Evolutionary conservation across 2,113 vertebrate genomes (phyloP).

Genomic region (Halcyon senegalensis): DNA sequence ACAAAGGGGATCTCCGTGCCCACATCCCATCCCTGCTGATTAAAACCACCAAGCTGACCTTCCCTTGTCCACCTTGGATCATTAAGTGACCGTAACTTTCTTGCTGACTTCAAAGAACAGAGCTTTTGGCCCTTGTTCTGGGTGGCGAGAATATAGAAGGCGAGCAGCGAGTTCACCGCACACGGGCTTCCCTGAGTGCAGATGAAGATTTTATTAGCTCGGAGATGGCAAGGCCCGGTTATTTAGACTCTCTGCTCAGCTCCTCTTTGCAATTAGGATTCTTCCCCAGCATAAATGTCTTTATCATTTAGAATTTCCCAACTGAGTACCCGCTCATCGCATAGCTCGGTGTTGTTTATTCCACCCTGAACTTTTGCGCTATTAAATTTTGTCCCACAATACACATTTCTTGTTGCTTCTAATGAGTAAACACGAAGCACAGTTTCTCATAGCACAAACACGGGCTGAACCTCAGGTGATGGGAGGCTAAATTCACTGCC

Average conservation of each 20-base stretch:
- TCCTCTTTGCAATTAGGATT: background rate
- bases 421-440: background rate
- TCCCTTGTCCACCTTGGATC: fast-evolving
- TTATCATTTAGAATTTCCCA: background rate
- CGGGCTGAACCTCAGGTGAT: background rate
- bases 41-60: fast-evolving
- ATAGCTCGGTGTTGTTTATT: background rate
- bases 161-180: fast-evolving
- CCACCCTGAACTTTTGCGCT: background rate
- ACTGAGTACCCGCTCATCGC: background rate
- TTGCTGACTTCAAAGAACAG: background rate
- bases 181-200: fast-evolving
- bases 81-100: fast-evolving
- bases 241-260: background rate
- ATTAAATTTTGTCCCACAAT: background rate
- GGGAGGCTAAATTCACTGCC: background rate
- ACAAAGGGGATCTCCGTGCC: background rate
- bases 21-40: background rate
- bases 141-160: fast-evolving
- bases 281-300: background rate
- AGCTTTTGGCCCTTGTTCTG: fast-evolving
- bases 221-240: background rate
- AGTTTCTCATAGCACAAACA: background rate
- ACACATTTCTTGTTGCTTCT: background rate
- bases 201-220: background rate